Percentiles rank a stretch among this genome's conserved stretches.
Conservation (phyloP, 2,888 invertebrate genomes). For the Meloe dianella region DNA sequence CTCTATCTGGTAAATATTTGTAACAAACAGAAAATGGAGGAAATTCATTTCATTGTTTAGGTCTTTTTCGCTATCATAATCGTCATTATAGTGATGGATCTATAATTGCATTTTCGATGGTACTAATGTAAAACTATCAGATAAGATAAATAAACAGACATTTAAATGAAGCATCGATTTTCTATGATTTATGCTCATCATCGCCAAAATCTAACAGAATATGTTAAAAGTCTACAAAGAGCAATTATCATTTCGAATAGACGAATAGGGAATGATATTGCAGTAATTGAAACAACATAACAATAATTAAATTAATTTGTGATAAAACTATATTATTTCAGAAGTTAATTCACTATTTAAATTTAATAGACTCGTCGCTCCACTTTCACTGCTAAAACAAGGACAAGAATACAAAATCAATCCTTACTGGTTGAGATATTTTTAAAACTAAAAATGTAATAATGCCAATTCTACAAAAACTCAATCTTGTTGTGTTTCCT, state of each 20-base stretch:
- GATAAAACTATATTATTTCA: background rate
- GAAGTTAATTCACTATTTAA: background rate
- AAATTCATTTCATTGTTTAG: constrained; percentile 30
- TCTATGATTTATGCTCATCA: background rate
- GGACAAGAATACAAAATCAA: background rate
- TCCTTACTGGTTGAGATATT: constrained; percentile 17
- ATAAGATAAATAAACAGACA: no score
- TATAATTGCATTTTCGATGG: constrained; percentile 35
- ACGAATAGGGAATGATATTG: constrained; percentile 16
- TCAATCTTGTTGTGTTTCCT: background rate
- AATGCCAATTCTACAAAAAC: constrained; percentile 17
- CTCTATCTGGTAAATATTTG: constrained; percentile 22
- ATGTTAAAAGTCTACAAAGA: constrained; percentile 10
- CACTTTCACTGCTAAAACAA: constrained; percentile 6
- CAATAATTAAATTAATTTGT: background rate
- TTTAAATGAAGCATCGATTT: background rate
- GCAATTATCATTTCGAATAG: constrained; percentile 10
- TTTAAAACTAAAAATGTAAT: background rate
- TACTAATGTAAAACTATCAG: no score
- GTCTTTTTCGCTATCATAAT: constrained; percentile 34
- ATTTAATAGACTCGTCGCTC: background rate
- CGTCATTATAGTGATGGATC: constrained; percentile 38
- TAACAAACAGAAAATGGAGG: background rate
- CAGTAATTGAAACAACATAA: constrained; percentile 9
- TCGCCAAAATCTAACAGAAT: background rate